A percentile compares a stretch with the other conserved stretches of the same genome.
Evolutionary conservation across 2,888 invertebrate genomes (phyloP).

Genomic region (Pseudococcus viburni): DNA sequence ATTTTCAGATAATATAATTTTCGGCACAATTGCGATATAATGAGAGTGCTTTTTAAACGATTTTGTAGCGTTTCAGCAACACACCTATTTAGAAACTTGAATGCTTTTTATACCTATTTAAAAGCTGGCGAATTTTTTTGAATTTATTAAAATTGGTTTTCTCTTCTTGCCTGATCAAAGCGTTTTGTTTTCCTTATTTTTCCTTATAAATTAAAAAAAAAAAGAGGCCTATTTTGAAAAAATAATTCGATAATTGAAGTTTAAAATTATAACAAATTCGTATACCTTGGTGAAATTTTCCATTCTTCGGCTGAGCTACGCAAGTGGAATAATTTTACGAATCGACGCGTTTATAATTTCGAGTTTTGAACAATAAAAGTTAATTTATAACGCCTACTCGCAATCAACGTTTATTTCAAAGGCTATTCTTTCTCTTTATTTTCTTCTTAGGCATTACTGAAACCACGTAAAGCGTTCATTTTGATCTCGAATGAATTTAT

Average conservation of each 20-base stretch:
- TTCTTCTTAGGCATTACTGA: too few species aligned
- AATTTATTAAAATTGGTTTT: not conserved
- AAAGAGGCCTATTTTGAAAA: not conserved
- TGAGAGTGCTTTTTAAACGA: not conserved
- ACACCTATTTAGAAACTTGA: not conserved
- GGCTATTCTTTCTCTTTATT: not conserved
- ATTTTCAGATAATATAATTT: not conserved
- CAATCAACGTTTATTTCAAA: not conserved
- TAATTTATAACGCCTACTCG: slow-evolving; percentile 14
- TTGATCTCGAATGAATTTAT: too few species aligned
- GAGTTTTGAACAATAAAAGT: not conserved
- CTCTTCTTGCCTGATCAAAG: not conserved
- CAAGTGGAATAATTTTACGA: not conserved
- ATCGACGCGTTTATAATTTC: not conserved
- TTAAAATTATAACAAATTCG: not conserved
- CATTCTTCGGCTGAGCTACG: not conserved
- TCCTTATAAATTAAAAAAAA: not conserved
- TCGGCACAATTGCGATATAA: not conserved
- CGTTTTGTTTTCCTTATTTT: not conserved
- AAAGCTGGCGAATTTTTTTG: not conserved
- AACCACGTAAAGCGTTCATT: too few species aligned
- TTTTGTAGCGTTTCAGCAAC: not conserved
- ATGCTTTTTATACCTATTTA: not conserved
- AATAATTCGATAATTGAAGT: not conserved
- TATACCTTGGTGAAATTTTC: not conserved